Conservation (phyloP, 2,888 invertebrate genomes). For the Tenthredo notha region DNA sequence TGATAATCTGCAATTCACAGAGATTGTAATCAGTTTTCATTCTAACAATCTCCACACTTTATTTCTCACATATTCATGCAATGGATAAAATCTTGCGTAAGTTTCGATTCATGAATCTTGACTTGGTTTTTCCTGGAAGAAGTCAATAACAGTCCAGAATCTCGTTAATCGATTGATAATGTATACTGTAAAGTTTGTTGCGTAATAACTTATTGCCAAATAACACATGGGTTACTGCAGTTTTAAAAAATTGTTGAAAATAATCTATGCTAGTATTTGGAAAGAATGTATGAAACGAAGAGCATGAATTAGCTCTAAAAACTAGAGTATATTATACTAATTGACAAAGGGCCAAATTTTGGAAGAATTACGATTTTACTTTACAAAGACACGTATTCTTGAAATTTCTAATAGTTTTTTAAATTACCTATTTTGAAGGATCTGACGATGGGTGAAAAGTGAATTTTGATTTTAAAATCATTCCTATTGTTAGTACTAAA, state of each 20-base stretch:
- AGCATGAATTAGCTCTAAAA: constrained; percentile 58
- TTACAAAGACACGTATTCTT: not conserved
- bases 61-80: not conserved
- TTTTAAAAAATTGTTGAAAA: not conserved
- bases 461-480: constrained; percentile 11
- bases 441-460: constrained; percentile 4
- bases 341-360: constrained; percentile 35
- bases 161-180: not conserved
- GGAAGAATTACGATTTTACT: not conserved
- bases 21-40: constrained; percentile 40
- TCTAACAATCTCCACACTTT: not conserved
- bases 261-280: constrained; percentile 62
- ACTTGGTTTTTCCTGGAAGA: not conserved
- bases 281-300: constrained; percentile 57
- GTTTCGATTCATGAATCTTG: not conserved
- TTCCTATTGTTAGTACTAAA: constrained; percentile 6
- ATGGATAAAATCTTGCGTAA: not conserved
- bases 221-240: not conserved
- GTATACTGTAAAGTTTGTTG: not conserved
- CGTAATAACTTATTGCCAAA: not conserved
- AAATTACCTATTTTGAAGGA: not conserved
- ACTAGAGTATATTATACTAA: constrained; percentile 57
- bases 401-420: not conserved
- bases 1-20: not conserved
- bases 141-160: not conserved